phyloP scores from a whole-genome alignment of 1,140 invertebrate species.

The Coenobita brevimanus region DNA sequence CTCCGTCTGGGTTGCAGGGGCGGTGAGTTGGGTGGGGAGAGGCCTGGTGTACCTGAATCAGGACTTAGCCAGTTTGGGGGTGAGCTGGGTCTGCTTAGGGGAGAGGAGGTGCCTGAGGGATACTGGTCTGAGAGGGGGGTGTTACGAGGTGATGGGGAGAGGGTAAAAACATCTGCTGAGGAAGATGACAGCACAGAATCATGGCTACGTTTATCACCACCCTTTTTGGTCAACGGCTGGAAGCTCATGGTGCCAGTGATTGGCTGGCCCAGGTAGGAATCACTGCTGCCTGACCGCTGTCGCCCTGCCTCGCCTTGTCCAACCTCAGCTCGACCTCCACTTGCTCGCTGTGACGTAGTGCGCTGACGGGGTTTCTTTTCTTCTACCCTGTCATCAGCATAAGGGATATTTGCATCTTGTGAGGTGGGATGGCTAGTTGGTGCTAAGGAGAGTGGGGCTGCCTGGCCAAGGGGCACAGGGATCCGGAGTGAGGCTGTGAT shows the following conservation, averaged over 20 bases:
- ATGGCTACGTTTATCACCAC: slow-evolving; percentile 71
- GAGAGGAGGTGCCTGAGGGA: slow-evolving; percentile 69
- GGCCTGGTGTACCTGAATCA: slow-evolving; percentile 74
- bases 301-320: slow-evolving; percentile 72
- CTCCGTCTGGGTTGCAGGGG: slow-evolving; percentile 69
- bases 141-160: slow-evolving; percentile 67
- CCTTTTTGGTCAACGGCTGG: slow-evolving; percentile 69
- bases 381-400: slow-evolving; percentile 78
- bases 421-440: slow-evolving; percentile 69
- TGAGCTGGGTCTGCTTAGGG: slow-evolving; percentile 67
- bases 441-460: background rate
- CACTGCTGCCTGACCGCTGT: slow-evolving; percentile 74
- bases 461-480: slow-evolving; percentile 75
- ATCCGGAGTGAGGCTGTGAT: slow-evolving; percentile 88
- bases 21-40: slow-evolving; percentile 65
- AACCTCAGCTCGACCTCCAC: slow-evolving; percentile 59
- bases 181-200: slow-evolving; percentile 79
- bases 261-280: slow-evolving; percentile 74
- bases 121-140: slow-evolving; percentile 64
- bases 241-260: slow-evolving; percentile 75
- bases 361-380: slow-evolving; percentile 36
- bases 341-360: slow-evolving; percentile 7
- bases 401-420: slow-evolving; percentile 82
- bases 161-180: slow-evolving; percentile 72
- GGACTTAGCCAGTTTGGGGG: slow-evolving; percentile 71